Evolutionary conservation across 2,888 invertebrate species (phyloP).

Genomic region (Euplagia quadripunctaria): DNA sequence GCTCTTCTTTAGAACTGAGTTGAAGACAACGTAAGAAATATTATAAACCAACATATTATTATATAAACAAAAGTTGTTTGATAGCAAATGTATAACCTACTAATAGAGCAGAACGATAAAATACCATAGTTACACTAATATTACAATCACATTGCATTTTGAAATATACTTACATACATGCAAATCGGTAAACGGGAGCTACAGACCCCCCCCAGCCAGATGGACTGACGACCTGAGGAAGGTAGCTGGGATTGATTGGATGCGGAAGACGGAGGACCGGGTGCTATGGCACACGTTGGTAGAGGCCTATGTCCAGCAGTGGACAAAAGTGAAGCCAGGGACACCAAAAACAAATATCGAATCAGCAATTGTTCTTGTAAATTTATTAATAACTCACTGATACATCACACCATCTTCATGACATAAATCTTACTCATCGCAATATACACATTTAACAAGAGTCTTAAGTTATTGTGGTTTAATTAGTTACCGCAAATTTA

Average conservation of each 20-base stretch:
- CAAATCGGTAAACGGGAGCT: not conserved
- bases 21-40: not conserved
- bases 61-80: too few relatives aligned
- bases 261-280: too few relatives aligned
- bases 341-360: not conserved
- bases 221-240: too few relatives aligned
- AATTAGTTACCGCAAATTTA: not conserved
- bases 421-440: slow-evolving; percentile 5
- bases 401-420: slow-evolving; percentile 3
- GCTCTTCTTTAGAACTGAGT: not conserved
- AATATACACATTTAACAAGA: slow-evolving; percentile 4
- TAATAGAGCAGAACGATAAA: too few relatives aligned
- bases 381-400: slow-evolving; percentile 15
- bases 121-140: not conserved
- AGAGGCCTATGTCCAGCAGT: too few relatives aligned
- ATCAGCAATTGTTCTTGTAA: slow-evolving; percentile 7
- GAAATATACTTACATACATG: not conserved
- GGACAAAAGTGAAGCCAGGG: not conserved
- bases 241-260: too few relatives aligned
- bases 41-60: not conserved
- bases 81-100: too few relatives aligned
- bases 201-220: too few relatives aligned
- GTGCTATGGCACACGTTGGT: too few relatives aligned
- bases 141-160: not conserved
- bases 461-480: not conserved